Conservation (phyloP, 92 coral and sea anemone species). For the Plumapathes pennacea region DNA sequence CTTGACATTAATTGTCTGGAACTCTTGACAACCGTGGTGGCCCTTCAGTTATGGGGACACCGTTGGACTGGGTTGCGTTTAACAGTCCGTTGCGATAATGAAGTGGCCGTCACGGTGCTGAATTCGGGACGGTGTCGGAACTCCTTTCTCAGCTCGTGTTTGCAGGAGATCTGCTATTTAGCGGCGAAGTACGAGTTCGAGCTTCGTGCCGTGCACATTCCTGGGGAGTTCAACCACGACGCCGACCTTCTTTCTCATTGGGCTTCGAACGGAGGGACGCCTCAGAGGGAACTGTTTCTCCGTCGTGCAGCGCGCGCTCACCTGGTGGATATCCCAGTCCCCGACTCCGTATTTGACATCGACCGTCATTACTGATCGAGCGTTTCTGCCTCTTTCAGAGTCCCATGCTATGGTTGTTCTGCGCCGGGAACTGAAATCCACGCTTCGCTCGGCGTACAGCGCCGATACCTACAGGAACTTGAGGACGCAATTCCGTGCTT, state of each 20-base stretch:
- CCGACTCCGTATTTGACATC: no score
- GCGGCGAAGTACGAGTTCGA: slow-evolving; percentile 25
- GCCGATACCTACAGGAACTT: no score
- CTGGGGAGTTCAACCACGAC: slow-evolving; percentile 12
- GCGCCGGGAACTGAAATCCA: no score
- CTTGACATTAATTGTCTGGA: slow-evolving; percentile 14
- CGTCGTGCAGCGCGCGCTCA: no score
- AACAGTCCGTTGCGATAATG: slow-evolving; percentile 15
- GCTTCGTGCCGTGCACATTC: slow-evolving; percentile 33
- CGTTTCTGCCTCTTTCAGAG: no score
- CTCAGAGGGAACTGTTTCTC: no score
- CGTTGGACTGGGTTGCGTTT: slow-evolving; percentile 8
- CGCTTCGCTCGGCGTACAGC: no score
- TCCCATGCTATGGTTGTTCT: no score
- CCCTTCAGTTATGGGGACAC: slow-evolving; percentile 25
- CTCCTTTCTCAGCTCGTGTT: slow-evolving; percentile 23
- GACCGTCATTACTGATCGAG: no score
- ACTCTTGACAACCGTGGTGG: slow-evolving; percentile 20
- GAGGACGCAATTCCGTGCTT: slow-evolving; percentile 6
- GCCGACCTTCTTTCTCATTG: slow-evolving; percentile 34
- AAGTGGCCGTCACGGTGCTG: slow-evolving; percentile 17
- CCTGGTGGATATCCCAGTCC: no score
- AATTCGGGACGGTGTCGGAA: slow-evolving; percentile 22
- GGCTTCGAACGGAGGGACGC: no score
- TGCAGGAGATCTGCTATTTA: slow-evolving; percentile 28